These are phyloP conservation scores for Hirtodrosophila confusa DNA, from an alignment of 2,888 invertebrate species.

Conservation along the genomic window DNA sequence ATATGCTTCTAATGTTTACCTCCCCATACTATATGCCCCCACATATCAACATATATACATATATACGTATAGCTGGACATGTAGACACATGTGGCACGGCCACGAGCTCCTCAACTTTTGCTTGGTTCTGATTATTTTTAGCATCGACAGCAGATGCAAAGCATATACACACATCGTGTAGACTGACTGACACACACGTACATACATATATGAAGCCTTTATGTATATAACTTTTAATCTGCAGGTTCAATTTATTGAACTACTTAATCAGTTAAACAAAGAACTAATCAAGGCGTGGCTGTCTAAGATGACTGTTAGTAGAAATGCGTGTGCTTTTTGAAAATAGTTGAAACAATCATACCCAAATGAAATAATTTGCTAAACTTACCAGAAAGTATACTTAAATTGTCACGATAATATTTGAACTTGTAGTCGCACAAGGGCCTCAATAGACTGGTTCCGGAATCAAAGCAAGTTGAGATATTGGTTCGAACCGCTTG, in stretches of 20 bases:
- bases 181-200: conserved; percentile 5
- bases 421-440: no score
- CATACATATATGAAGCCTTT: neutral
- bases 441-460: no score
- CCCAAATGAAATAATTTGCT: no score
- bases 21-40: conserved; percentile 18
- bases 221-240: conserved; percentile 17
- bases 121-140: conserved; percentile 61
- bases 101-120: conserved; percentile 37
- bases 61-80: conserved; percentile 28
- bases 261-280: conserved; percentile 12
- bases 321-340: no score
- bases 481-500: no score
- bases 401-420: no score
- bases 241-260: conserved; percentile 15
- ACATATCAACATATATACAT: conserved; percentile 2
- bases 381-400: no score
- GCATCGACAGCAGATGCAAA: conserved; percentile 54
- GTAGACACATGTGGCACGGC: conserved; percentile 56
- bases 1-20: conserved; percentile 1
- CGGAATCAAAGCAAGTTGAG: no score
- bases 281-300: conserved; percentile 1
- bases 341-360: no score
- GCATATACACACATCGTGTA: conserved; percentile 25
- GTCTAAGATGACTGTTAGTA: neutral